Base-by-base conservation (phyloP, 2,888 invertebrate genomes). In the Cephus sareptanus region DNA sequence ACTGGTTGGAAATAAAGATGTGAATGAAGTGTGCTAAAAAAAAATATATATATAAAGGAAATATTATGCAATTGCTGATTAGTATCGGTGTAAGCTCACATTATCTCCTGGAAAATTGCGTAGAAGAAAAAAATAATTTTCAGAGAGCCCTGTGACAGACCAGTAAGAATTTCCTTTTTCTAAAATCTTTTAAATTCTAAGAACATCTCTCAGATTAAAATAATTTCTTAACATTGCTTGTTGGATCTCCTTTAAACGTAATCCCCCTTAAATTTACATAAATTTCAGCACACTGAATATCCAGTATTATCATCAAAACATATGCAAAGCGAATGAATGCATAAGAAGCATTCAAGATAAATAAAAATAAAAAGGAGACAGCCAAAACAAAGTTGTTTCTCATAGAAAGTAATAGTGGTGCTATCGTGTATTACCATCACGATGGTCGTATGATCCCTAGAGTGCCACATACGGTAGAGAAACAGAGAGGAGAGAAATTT, bases 1-100 rank as follows among this genome's bases (percentile, higher is more conserved):
- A 75, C 75, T 77, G 31, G 40, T 74, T 34, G 34, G 23, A 34
- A 56, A 73, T 76, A 74, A 68, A 76, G 76, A 74, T 74, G 76
- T 79, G 77, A 74, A 35, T 34, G 73, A 78, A 78, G 68, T 76
- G 77, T 77, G 79, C 56, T 56, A 56, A 56, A 56, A 56, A 56
- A 56, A 56, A 1, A 40, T 40, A 56, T 56, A 56, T 56, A 56
- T 40, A 40, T 9, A 23, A 23, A 23, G 23, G 2, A 56, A 56
- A 56, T 15, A 40, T 15, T 23, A 56, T 23, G 23, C 56, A 23
- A 56, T 23, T 56, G 23, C 23, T 23, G 23, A 23, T 23, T 56
- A 56, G 56, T 15, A 56, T 23, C 56, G 23, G 9, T 56, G 56
- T 56, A 23, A 56, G 6, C 23, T 56, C 56, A 15, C 56, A 56